phyloP scores from a whole-genome alignment of 2,888 invertebrate genomes.

The Pandemis heparana region DNA sequence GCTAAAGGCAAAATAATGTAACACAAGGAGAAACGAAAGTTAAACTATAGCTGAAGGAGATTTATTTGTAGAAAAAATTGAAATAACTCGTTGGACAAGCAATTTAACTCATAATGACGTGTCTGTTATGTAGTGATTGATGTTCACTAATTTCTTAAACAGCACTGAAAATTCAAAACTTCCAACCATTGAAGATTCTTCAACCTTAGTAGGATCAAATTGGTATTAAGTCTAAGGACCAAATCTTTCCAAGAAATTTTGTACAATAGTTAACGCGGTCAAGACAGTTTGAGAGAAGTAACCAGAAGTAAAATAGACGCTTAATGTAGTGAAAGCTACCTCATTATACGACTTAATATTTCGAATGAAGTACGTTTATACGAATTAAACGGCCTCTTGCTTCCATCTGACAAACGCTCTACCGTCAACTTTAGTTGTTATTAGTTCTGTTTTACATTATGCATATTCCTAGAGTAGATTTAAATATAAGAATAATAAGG shows the following conservation, averaged over 20 bases:
- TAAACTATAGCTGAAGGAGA: too few relatives aligned
- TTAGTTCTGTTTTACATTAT: slow-evolving; percentile 2
- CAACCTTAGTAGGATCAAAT: too few relatives aligned
- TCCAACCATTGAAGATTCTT: background rate
- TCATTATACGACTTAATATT: background rate
- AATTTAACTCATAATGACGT: too few relatives aligned
- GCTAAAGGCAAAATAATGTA: too few relatives aligned
- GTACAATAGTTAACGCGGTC: background rate
- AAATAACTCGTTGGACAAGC: too few relatives aligned
- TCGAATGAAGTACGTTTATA: slow-evolving; percentile 5
- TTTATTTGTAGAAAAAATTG: too few relatives aligned
- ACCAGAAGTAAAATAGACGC: slow-evolving; percentile 4
- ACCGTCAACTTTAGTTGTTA: slow-evolving; percentile 2
- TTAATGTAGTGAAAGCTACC: slow-evolving; percentile 43
- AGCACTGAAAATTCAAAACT: too few relatives aligned
- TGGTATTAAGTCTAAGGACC: background rate
- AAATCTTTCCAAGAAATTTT: background rate
- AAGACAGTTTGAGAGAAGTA: background rate
- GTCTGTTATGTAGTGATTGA: too few relatives aligned
- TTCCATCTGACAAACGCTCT: too few relatives aligned
- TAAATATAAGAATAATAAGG: background rate
- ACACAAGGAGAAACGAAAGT: too few relatives aligned
- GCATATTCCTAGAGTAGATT: too few relatives aligned
- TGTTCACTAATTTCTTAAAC: too few relatives aligned
- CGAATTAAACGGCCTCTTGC: background rate